Conservation (phyloP, 1,140 invertebrate species). For the Babylonia areolata region DNA sequence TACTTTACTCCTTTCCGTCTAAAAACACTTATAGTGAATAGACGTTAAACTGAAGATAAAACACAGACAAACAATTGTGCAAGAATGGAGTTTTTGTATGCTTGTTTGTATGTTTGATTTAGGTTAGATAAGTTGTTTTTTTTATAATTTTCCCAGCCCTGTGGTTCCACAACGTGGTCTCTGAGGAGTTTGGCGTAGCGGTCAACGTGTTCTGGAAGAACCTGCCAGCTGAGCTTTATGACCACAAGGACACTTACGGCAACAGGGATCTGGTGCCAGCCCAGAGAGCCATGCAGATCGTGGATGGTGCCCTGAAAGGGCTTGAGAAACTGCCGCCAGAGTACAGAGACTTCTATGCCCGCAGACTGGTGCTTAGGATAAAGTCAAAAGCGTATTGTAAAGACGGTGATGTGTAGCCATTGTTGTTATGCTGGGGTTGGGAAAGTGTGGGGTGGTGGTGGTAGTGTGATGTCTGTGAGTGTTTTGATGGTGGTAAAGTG, state of each 20-base stretch:
- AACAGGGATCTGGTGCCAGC: constrained; percentile 79
- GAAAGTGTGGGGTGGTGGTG: background rate
- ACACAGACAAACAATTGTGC: too few species aligned
- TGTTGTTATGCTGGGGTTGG: background rate
- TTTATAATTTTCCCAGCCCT: constrained; percentile 77
- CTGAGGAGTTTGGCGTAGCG: constrained; percentile 78
- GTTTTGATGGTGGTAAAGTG: background rate
- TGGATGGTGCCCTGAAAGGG: constrained; percentile 77
- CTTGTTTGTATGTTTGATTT: too few species aligned
- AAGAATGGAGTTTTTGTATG: too few species aligned
- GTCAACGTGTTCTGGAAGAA: constrained; percentile 82
- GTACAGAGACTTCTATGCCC: constrained; percentile 78
- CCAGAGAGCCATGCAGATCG: constrained; percentile 75
- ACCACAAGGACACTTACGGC: constrained; percentile 80
- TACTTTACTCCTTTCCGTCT: too few species aligned
- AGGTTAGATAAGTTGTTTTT: too few species aligned
- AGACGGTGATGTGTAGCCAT: background rate
- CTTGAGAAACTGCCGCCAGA: constrained; percentile 77
- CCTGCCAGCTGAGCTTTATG: constrained; percentile 76
- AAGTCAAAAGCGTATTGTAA: constrained; percentile 56
- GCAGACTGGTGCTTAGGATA: constrained; percentile 74
- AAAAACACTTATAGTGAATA: too few species aligned
- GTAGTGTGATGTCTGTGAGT: background rate
- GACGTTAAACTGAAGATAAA: too few species aligned
- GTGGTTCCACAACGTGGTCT: constrained; percentile 81